Conservation (phyloP, 1,140 invertebrate genomes). For the Caenorhabditis inopinata region DNA sequence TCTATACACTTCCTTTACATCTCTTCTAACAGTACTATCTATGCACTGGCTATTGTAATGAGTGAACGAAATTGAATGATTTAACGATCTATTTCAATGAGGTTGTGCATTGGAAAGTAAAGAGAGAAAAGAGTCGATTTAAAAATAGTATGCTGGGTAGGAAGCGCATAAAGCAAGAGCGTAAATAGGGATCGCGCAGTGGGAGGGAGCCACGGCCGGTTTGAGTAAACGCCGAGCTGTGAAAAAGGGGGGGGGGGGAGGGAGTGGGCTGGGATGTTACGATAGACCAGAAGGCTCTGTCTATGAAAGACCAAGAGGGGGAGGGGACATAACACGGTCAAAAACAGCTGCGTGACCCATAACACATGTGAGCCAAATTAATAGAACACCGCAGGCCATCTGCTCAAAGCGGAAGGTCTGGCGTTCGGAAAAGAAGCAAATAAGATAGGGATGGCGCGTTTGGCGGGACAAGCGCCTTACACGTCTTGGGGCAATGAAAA, state of each 20-base stretch:
- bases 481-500: neutral
- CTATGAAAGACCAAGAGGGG: neutral
- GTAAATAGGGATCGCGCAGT: too few species aligned
- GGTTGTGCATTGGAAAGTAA: too few species aligned
- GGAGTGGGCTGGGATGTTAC: neutral
- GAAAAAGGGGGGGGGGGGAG: neutral
- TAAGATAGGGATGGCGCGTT: neutral
- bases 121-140: too few species aligned
- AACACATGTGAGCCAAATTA: neutral
- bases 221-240: neutral
- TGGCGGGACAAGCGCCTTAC: neutral
- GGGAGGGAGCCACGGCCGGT: neutral
- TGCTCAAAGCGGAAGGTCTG: neutral
- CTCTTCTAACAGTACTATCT: too few species aligned
- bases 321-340: slow-evolving; percentile 2
- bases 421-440: neutral
- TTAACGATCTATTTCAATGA: too few species aligned
- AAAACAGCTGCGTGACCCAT: slow-evolving; percentile 22
- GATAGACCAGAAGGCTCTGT: neutral
- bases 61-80: too few species aligned
- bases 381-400: neutral
- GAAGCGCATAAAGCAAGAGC: too few species aligned
- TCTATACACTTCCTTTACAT: too few species aligned
- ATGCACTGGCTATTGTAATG: too few species aligned
- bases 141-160: too few species aligned